These are phyloP conservation scores for Larimichthys crocea DNA, from an alignment of 2,113 vertebrate species.

Conservation along the genomic window DNA sequence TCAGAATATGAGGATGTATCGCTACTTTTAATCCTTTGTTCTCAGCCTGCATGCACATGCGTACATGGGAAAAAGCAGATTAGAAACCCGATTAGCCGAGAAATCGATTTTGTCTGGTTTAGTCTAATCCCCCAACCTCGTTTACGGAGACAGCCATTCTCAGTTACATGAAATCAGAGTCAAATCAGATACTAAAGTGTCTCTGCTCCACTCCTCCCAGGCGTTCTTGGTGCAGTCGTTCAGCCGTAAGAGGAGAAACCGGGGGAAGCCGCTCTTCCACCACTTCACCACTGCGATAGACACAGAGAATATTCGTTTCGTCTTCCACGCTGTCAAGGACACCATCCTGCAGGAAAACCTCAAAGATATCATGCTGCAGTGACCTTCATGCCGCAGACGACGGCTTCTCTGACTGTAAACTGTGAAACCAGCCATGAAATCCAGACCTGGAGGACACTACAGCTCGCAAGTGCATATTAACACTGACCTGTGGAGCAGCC, in stretches of 20 bases:
- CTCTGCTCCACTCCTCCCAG: constrained; percentile 52
- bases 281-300: constrained; percentile 98
- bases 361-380: constrained; percentile 99
- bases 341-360: constrained; percentile 98
- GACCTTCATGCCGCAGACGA: constrained; percentile 65
- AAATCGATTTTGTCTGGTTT: neutral
- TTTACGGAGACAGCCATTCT: neutral
- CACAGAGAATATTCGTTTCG: constrained; percentile 98
- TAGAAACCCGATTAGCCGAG: neutral
- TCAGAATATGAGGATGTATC: neutral
- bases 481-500: constrained; percentile 53
- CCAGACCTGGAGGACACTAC: constrained; percentile 13
- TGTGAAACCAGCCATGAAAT: constrained; percentile 52
- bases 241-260: constrained; percentile 92
- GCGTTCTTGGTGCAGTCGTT: constrained; percentile 94
- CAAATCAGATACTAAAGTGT: neutral
- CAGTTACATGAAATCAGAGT: neutral
- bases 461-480: constrained; percentile 7
- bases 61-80: constrained; percentile 1
- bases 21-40: neutral
- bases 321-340: constrained; percentile 97
- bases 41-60: neutral
- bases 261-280: constrained; percentile 94
- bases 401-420: constrained; percentile 40
- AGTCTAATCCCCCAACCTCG: neutral